Conservation (phyloP, 2,113 vertebrate species). For the Peromyscus californicus region DNA sequence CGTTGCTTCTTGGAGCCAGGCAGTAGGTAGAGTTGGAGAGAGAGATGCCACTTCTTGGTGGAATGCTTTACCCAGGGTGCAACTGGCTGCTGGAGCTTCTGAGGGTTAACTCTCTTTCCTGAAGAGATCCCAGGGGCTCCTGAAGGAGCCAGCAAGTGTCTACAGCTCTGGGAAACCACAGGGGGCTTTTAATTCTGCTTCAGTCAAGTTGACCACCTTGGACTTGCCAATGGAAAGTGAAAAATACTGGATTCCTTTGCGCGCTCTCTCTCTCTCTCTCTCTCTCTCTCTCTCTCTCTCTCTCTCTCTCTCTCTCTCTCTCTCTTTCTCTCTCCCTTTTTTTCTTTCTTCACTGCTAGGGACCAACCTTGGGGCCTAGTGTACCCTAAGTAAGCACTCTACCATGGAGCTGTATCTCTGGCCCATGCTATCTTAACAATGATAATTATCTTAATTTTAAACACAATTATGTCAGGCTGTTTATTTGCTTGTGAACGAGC, state of each 20-base stretch:
- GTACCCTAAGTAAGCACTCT: background rate
- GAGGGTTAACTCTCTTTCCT: background rate
- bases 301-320: background rate
- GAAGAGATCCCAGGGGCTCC: background rate
- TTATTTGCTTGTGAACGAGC: conserved; percentile 10
- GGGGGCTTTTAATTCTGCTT: background rate
- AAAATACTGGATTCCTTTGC: background rate
- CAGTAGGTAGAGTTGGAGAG: background rate
- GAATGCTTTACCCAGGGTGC: background rate
- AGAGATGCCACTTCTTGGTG: background rate
- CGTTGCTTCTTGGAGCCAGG: conserved; percentile 22
- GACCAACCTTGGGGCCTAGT: background rate
- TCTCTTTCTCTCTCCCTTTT: background rate
- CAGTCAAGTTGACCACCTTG: background rate
- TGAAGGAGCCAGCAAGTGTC: background rate
- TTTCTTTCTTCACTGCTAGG: background rate
- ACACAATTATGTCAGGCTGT: background rate
- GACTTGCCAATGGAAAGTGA: background rate
- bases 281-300: background rate
- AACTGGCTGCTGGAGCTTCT: background rate
- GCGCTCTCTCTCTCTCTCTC: background rate
- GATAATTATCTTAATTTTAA: conserved; percentile 18
- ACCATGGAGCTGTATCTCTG: background rate
- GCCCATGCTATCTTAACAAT: background rate
- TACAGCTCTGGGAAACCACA: background rate